These are phyloP conservation scores for Epsilonema sp. DNA, from an alignment of 2,888 invertebrate genomes.

Conservation along the genomic window DNA sequence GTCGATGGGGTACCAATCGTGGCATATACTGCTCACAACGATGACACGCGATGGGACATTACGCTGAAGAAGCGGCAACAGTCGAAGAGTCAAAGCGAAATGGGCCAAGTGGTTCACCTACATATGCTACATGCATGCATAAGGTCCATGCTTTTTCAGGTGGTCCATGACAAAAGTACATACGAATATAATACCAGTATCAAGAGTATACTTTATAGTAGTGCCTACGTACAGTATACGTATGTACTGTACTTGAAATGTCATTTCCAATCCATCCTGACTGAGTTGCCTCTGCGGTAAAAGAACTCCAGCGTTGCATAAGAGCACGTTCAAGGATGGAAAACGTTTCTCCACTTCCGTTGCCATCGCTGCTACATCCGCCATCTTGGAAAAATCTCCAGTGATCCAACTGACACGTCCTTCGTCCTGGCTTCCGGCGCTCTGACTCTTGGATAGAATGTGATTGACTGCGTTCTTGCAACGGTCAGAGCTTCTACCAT, in stretches of 20 bases:
- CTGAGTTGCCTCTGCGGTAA: constrained; percentile 16
- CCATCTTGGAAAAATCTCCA: constrained; percentile 15
- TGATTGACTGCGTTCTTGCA: too few relatives aligned
- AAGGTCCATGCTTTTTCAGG: too few relatives aligned
- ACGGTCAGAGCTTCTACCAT: too few relatives aligned
- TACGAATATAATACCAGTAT: too few relatives aligned
- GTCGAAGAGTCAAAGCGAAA: constrained; percentile 17
- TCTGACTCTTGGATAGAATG: too few relatives aligned
- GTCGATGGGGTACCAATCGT: constrained; percentile 17
- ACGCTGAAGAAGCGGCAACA: constrained; percentile 15
- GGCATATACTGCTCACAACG: constrained; percentile 24
- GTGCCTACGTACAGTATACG: not conserved
- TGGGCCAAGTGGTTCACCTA: constrained; percentile 27
- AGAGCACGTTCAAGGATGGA: constrained; percentile 19
- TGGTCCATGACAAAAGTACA: too few relatives aligned
- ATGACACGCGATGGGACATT: constrained; percentile 20
- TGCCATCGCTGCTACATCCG: constrained; percentile 15
- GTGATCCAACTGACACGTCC: too few relatives aligned
- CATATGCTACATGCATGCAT: too few relatives aligned
- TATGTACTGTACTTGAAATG: constrained; percentile 19
- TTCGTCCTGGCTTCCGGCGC: too few relatives aligned
- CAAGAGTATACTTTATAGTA: not conserved
- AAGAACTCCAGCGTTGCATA: constrained; percentile 23
- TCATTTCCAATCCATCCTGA: constrained; percentile 20
- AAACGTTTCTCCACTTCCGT: constrained; percentile 19